Evolutionary conservation across 2,113 vertebrate genomes (phyloP), one percentile per base, ranked within the genome.

Genomic region (Empidonax traillii): DNA sequence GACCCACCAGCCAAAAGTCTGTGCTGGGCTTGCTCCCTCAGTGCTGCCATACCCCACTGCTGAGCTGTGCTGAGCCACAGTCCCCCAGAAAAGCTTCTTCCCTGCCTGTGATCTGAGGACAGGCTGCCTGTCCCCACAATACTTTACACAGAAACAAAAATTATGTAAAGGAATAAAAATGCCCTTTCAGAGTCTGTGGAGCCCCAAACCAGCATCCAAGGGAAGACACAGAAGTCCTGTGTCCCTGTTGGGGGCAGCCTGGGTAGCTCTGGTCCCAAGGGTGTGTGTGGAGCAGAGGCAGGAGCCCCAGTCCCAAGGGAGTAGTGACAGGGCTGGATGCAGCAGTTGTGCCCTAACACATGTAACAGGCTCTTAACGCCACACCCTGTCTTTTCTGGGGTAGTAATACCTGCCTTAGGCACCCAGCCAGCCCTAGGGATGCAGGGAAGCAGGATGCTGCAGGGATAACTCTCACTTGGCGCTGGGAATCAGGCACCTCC

Each of bases 401-500:
- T 25, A 67, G n/a, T 47, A 41, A 51, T 1, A 25, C 22, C 33
- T 65, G 14, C 6, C 39, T 55, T 2, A 6, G 62, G 41, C 44
- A 27, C 31, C 17, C 9, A 1, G 18, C 25, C 65, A 82, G 73
- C 12, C 5, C 49, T 3, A 3, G 37, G 35, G 14, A 24, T 0
- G 0, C 7, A 8, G 66, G 49, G 47, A 39, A 63, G 23, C 25
- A 24, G 61, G 37, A 37, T 47, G 37, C 66, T 49, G 44, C 71
- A 14, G 47, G 37, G 10, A 37, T 15, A 21, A 1, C 41, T n/a
- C 20, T 12, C 7, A 1, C 25, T 6, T 17, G 43, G 51, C 25
- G 23, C 31, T 1, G 4, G 76, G 44, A 74, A 10, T 0, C 0
- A 3, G 74, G 43, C 78, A 61, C 8, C 11, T 71, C 66, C 35